A percentile compares a stretch with the other conserved stretches of the same genome.
phyloP scores from a whole-genome alignment of 2,797 vertebrate genomes.

The Bradypodion ventrale region DNA sequence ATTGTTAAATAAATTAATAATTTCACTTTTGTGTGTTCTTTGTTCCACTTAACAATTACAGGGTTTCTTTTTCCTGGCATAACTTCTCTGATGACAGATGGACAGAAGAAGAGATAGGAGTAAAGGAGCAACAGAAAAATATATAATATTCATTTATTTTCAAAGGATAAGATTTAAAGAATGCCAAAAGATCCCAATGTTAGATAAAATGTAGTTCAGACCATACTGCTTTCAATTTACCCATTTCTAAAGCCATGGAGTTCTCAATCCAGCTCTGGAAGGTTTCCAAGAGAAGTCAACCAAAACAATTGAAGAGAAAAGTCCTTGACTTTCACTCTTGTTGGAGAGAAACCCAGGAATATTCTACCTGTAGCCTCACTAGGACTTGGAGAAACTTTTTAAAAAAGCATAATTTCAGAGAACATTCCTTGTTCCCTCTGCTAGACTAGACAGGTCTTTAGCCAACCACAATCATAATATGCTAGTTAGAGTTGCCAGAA shows the following conservation, averaged over 20 bases:
- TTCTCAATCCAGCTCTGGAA: background rate
- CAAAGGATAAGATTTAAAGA: background rate
- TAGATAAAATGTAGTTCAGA: too few relatives aligned
- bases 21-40: background rate
- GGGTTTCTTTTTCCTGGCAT: background rate
- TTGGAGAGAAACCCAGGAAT: background rate
- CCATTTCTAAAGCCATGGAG: too few relatives aligned
- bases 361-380: background rate
- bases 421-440: background rate
- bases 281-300: background rate
- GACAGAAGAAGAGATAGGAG: background rate
- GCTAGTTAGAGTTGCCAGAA: background rate
- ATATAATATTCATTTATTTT: background rate
- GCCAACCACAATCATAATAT: background rate
- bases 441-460: background rate
- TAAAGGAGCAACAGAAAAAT: background rate
- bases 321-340: background rate
- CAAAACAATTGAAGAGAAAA: background rate
- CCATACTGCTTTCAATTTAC: too few relatives aligned
- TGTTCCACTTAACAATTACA: background rate
- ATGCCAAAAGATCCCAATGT: background rate
- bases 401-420: background rate
- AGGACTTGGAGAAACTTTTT: background rate
- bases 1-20: slow-evolving; percentile 3
- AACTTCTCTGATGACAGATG: background rate